These are phyloP conservation scores for Phymorhynchus buccinoides DNA, from an alignment of 1,140 invertebrate genomes.

Conservation along the genomic window DNA sequence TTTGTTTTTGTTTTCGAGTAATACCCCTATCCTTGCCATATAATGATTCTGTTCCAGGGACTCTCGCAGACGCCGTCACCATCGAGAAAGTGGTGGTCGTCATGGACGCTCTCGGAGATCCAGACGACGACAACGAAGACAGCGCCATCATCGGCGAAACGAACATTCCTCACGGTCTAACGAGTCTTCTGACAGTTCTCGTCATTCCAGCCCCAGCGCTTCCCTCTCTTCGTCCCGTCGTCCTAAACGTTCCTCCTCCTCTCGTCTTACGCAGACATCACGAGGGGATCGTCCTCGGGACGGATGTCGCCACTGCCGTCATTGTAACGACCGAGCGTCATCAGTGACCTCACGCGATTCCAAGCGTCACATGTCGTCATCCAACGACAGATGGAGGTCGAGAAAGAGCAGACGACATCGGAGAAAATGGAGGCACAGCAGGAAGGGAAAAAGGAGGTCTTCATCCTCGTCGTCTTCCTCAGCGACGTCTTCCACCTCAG, in stretches of 20 bases:
- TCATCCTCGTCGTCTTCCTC: conserved; percentile 25
- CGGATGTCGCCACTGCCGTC: conserved; percentile 33
- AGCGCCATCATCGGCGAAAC: not conserved
- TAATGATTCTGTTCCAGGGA: not conserved
- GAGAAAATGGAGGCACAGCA: not conserved
- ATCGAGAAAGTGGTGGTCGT: not conserved
- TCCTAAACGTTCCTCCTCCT: not conserved
- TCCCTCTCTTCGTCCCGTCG: not conserved
- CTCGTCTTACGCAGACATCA: not conserved
- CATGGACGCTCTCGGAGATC: not conserved
- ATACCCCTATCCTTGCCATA: not conserved
- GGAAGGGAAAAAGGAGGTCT: not conserved
- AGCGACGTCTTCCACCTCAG: not conserved
- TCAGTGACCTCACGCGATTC: conserved; percentile 38
- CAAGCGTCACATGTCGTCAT: conserved; percentile 4
- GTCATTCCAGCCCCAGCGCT: not conserved
- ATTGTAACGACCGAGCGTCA: conserved; percentile 39
- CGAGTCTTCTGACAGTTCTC: not conserved
- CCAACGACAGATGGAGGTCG: not conserved
- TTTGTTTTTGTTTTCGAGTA: too few relatives aligned
- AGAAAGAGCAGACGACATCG: conserved; percentile 9
- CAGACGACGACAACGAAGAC: not conserved
- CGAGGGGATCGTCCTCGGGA: not conserved
- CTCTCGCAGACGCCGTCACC: not conserved
- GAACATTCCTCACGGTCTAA: not conserved